Base-by-base conservation (phyloP, 2,113 vertebrate species). In the Anolis sagrei region DNA sequence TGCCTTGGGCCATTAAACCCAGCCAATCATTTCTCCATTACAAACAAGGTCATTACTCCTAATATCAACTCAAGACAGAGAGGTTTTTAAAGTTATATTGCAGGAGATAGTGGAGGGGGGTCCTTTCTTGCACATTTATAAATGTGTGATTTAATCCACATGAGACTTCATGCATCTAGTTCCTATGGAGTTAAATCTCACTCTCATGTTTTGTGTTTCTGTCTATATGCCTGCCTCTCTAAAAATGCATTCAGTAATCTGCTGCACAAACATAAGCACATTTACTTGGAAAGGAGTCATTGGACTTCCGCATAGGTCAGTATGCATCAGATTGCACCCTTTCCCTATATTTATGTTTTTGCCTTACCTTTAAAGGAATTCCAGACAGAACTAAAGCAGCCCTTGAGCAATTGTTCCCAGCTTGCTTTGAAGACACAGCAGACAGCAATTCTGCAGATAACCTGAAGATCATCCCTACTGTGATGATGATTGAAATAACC, bases 1-100 rank as follows among this genome's bases (percentile, higher is more conserved):
- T 79, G 92, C 85, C 88, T 81, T 1, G 0, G 82, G 86, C 88
- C 90, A 93, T 92, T 93, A 93, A 92, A 74, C 3, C 0, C 86
- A 90, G 89, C 80, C 87, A 92, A 89, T 74, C 87, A 85, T 86
- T 89, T 88, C 89, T 80, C 9, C 0, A 70, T 85, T 88, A 85
- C 79, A 51, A 81, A 49, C 64, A 0, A 0, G 82, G 78, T 85
- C 7, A 21, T 85, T 90, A 89, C 80, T 81, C 66, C 73, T 88
- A 82, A 62, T 74, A 70, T 2, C 82, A 78, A 70, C 86, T 32
- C 16, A 13, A 77, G 68, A 76, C 66, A 81, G 76, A 83, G 29
- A 0, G 8, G 10, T 66, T 51, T 44, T 36, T 23, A 51, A 25
- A 76, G 48, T 84, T 85, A 49, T 44, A 69, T 81, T 89, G 51